phyloP scores from a whole-genome alignment of 2,888 invertebrate species.

The Lamellibrachia satsuma region DNA sequence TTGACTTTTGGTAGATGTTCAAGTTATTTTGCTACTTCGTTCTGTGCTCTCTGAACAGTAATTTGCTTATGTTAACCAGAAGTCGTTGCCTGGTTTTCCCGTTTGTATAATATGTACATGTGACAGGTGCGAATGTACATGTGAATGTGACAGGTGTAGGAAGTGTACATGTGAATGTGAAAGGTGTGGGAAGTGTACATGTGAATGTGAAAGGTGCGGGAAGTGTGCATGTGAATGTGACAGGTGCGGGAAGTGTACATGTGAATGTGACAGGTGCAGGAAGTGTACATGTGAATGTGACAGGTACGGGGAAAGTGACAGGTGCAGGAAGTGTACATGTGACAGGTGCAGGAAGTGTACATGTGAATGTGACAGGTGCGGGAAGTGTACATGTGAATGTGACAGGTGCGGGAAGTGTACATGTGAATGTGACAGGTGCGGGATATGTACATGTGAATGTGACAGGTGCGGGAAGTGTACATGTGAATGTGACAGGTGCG shows the following conservation, averaged over 20 bases:
- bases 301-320: too few relatives aligned
- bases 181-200: neutral
- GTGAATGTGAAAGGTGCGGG: neutral
- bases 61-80: too few relatives aligned
- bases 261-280: neutral
- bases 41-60: too few relatives aligned
- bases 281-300: neutral
- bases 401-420: neutral
- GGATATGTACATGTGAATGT: neutral
- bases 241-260: neutral
- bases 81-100: too few relatives aligned
- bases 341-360: neutral
- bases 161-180: conserved; percentile 4
- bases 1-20: too few relatives aligned
- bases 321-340: too few relatives aligned
- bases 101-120: neutral
- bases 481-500: conserved; percentile 3
- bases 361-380: neutral
- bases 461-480: neutral
- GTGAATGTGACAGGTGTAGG: neutral
- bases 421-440: neutral
- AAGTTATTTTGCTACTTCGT: too few relatives aligned
- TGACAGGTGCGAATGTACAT: neutral
- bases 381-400: conserved; percentile 84
- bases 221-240: neutral